Evolutionary conservation across 2,888 invertebrate species (phyloP).

Genomic region (Leucoptera coffeella): DNA sequence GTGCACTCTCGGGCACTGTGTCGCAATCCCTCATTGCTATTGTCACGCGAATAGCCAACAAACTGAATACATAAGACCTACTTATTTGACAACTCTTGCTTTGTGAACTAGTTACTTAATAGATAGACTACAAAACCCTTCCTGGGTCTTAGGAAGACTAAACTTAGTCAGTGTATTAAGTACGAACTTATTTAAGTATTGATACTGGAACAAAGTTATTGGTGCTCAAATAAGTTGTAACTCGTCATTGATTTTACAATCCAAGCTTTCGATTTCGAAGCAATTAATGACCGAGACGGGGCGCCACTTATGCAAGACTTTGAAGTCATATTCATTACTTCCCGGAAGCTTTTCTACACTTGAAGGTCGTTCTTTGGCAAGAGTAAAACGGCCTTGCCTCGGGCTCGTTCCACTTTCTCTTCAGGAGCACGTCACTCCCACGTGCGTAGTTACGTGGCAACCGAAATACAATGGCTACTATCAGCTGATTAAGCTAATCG

Average conservation of each 20-base stretch:
- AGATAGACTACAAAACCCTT: no score
- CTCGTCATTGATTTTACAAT: no score
- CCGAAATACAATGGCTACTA: conserved; percentile 21
- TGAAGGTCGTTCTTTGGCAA: no score
- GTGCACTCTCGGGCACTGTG: conserved; percentile 8
- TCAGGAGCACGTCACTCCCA: conserved; percentile 22
- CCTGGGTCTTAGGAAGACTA: no score
- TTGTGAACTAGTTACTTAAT: no score
- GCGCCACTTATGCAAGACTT: conserved; percentile 3
- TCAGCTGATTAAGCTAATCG: not conserved
- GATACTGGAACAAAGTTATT: no score
- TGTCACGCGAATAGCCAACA: conserved; percentile 1
- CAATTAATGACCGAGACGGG: not conserved
- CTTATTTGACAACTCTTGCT: no score
- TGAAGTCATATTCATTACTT: no score
- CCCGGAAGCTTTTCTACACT: conserved; percentile 21
- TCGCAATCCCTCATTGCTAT: conserved; percentile 2
- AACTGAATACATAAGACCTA: no score
- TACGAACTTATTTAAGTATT: no score
- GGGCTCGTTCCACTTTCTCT: conserved; percentile 45
- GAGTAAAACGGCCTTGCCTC: conserved; percentile 47
- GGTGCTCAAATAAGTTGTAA: no score
- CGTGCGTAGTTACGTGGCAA: conserved; percentile 25
- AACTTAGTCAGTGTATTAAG: no score
- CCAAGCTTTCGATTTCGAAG: not conserved